These are phyloP conservation scores for Drosophila neutralis DNA, from an alignment of 2,888 invertebrate genomes.

Conservation along the genomic window DNA sequence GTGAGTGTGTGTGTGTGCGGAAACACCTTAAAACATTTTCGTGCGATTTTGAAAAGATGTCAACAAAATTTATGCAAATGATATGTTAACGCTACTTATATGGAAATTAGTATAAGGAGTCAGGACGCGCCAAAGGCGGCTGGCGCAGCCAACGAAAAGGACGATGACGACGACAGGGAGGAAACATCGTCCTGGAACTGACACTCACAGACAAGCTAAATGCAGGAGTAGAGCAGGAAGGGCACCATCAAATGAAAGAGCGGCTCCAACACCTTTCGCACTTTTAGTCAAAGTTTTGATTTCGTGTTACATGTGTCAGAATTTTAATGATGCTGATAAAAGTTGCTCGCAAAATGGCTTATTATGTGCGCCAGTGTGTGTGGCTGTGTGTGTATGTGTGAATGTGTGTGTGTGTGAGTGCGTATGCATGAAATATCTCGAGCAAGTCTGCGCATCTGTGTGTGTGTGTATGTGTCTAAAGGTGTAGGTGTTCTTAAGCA, in stretches of 20 bases:
- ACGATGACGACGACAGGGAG: constrained; percentile 12
- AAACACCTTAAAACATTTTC: constrained; percentile 82
- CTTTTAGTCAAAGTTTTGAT: constrained; percentile 81
- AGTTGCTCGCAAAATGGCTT: constrained; percentile 76
- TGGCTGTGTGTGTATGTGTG: constrained; percentile 9
- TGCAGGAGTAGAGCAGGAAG: not conserved
- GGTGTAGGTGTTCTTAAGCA: constrained; percentile 36
- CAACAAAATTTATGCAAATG: constrained; percentile 83
- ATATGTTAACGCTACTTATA: constrained; percentile 83
- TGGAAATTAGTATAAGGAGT: constrained; percentile 82
- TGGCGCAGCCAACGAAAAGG: constrained; percentile 23
- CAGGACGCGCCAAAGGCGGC: constrained; percentile 76
- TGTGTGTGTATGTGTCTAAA: constrained; percentile 1
- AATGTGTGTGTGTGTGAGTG: not conserved
- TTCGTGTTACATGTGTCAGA: constrained; percentile 81
- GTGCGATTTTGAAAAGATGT: constrained; percentile 83
- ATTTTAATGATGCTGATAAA: constrained; percentile 81
- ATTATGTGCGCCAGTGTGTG: constrained; percentile 66
- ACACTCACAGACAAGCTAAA: constrained; percentile 30
- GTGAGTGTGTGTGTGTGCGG: constrained; percentile 46
- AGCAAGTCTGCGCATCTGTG: constrained; percentile 17
- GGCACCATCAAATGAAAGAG: constrained; percentile 5
- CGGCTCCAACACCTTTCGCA: constrained; percentile 73
- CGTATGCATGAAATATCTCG: constrained; percentile 19
- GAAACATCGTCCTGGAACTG: constrained; percentile 31